Base-by-base conservation (phyloP, 2,113 vertebrate genomes). In the Peromyscus californicus region DNA sequence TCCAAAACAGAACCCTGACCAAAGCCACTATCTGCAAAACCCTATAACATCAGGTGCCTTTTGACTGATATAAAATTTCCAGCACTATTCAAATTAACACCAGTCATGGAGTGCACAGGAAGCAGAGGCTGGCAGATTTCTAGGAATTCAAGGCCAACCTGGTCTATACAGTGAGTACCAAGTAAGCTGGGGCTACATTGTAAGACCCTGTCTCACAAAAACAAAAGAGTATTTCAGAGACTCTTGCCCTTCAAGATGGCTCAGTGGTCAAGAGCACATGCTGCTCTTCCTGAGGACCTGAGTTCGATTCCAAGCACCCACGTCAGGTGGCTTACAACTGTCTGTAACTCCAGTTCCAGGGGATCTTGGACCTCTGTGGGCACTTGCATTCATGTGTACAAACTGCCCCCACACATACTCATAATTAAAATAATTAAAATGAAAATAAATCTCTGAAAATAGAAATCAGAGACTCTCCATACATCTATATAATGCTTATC, bases 1-100 rank as follows among this genome's bases (percentile, higher is more conserved):
- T 36, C 54, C 48, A 90, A 54, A 42, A 75, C 61, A 26, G 15
- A 67, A 88, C 19, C 45, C 87, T 22, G 17, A 67, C 9, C 39
- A 84, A 97, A 92, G 87, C 31, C 42, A 94, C 2, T 95, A 57
- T 54, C 48, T 82, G 51, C 8, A 74, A 90, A 95, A 80, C 74
- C 42, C 39, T 85, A 12, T 63, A 96, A 84, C 39, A 19, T 80
- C 82, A 85, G 39, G 59, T 45, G 59, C 59, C 59, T 45, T 45
- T 13, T 45, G 59, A 31, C 59, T 2, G 26, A 65, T 65, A 31
- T 29, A 79, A 83, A 48, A 8, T 33, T 7, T 67, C 45, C 26
- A 87, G 19, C 39, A 36, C 42, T 67, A 48, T 48, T 67, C 61
- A 48, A 67, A 84, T 63, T 61, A 42, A 59, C 39, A 39, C 24